Evolutionary conservation across 2,888 invertebrate genomes (phyloP).

Genomic region (Poecilobothrus nobilitatus): DNA sequence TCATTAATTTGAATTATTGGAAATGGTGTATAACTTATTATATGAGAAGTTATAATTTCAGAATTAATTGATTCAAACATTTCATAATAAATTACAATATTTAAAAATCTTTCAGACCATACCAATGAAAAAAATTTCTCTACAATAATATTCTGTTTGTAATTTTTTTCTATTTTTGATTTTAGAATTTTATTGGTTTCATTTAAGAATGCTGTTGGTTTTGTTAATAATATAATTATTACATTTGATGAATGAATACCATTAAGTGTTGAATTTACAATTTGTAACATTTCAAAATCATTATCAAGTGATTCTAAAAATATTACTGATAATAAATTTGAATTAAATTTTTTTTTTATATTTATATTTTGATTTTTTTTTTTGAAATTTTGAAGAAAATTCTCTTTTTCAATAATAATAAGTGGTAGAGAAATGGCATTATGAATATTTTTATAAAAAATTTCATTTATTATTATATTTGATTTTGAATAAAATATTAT

Average conservation of each 20-base stretch:
- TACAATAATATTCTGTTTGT: not conserved
- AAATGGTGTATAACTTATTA: constrained; percentile 16
- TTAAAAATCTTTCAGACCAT: constrained; percentile 12
- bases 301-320: not conserved
- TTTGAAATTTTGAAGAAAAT: not conserved
- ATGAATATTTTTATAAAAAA: not conserved
- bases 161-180: not conserved
- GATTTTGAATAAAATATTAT: constrained; percentile 6
- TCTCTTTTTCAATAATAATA: not conserved
- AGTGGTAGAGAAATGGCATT: not conserved
- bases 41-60: not conserved
- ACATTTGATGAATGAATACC: constrained; percentile 10
- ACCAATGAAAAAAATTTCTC: constrained; percentile 13
- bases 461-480: not conserved
- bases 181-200: too few species aligned
- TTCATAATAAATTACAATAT: not conserved
- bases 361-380: not conserved
- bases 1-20: constrained; percentile 13
- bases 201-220: not conserved
- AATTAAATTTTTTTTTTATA: not conserved
- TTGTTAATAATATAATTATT: not conserved
- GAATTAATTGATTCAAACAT: not conserved
- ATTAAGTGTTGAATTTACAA: not conserved
- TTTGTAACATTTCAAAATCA: not conserved
- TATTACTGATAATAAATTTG: not conserved